Conservation (phyloP, 2,113 vertebrate species). For the Panurus biarmicus region DNA sequence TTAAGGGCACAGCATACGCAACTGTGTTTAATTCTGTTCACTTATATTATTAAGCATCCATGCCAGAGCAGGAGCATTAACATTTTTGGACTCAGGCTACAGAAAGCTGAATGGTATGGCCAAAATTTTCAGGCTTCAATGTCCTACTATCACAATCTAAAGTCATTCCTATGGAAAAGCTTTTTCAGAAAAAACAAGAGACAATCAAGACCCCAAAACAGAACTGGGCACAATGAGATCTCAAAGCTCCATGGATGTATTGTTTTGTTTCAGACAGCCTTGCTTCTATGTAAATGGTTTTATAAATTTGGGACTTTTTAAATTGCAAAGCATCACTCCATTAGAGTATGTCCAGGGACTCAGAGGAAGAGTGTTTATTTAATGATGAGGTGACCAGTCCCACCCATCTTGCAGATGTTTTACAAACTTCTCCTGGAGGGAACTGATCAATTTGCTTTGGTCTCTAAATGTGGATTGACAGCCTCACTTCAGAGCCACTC, state of each 20-base stretch:
- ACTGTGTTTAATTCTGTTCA: slow-evolving; percentile 57
- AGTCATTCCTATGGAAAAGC: neutral
- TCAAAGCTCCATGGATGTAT: neutral
- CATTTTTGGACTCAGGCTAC: neutral
- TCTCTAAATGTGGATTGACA: neutral
- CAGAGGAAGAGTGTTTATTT: neutral
- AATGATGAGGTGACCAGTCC: neutral
- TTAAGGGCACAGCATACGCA: slow-evolving; percentile 47
- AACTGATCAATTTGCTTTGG: neutral
- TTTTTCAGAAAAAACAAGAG: neutral
- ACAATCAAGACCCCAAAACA: neutral
- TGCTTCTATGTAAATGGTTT: neutral
- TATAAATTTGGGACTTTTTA: neutral
- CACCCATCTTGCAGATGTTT: neutral
- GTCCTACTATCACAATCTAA: neutral
- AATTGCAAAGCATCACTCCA: neutral
- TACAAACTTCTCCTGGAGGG: neutral
- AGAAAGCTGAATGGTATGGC: slow-evolving; percentile 1
- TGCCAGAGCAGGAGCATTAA: slow-evolving; percentile 50
- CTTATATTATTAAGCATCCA: slow-evolving; percentile 43
- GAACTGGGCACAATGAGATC: neutral
- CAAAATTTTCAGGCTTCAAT: neutral
- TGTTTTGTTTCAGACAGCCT: neutral
- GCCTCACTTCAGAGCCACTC: neutral
- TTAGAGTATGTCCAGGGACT: neutral